These are phyloP conservation scores for Peromyscus nudipes DNA, from an alignment of 2,797 vertebrate species.

Conservation along the genomic window DNA sequence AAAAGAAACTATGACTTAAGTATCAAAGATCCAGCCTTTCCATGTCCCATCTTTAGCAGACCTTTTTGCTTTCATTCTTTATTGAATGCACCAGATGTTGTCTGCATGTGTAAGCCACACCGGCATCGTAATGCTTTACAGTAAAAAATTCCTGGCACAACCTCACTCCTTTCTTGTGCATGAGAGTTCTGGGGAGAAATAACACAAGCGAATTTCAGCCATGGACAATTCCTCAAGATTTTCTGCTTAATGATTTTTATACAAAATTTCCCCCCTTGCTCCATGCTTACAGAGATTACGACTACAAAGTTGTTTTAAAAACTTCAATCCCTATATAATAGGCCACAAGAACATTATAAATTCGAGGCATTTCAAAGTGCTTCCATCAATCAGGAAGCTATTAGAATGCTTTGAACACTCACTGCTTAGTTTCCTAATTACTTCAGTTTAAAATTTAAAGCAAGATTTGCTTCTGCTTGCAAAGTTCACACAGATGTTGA, in stretches of 20 bases:
- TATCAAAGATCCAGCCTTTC: slow-evolving; percentile 1
- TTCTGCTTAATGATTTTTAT: slow-evolving; percentile 79
- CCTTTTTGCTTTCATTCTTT: slow-evolving; percentile 64
- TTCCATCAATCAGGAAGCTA: slow-evolving; percentile 72
- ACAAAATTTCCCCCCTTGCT: background rate
- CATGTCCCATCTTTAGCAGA: slow-evolving; percentile 24
- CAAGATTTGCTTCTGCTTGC: slow-evolving; percentile 63
- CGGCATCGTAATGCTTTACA: slow-evolving; percentile 81
- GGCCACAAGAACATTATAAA: slow-evolving; percentile 69
- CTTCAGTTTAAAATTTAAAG: slow-evolving; percentile 71
- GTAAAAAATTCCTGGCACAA: slow-evolving; percentile 73
- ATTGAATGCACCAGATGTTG: slow-evolving; percentile 74
- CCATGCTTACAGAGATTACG: slow-evolving; percentile 50
- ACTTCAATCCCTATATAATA: slow-evolving; percentile 74
- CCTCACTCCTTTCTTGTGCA: slow-evolving; percentile 76
- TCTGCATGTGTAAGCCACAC: slow-evolving; percentile 65
- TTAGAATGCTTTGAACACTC: slow-evolving; percentile 79
- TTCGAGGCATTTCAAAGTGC: slow-evolving; percentile 76
- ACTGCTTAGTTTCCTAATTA: slow-evolving; percentile 79
- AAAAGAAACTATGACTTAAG: slow-evolving; percentile 60
- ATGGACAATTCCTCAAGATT: slow-evolving; percentile 68
- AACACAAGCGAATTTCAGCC: slow-evolving; percentile 52
- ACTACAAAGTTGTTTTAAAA: slow-evolving; percentile 26
- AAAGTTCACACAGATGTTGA: slow-evolving; percentile 70
- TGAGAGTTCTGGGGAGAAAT: slow-evolving; percentile 66